A percentile compares a stretch with the other conserved stretches of the same genome.
Evolutionary conservation across 1,140 invertebrate genomes (phyloP).

Genomic region (Psix sp.): DNA sequence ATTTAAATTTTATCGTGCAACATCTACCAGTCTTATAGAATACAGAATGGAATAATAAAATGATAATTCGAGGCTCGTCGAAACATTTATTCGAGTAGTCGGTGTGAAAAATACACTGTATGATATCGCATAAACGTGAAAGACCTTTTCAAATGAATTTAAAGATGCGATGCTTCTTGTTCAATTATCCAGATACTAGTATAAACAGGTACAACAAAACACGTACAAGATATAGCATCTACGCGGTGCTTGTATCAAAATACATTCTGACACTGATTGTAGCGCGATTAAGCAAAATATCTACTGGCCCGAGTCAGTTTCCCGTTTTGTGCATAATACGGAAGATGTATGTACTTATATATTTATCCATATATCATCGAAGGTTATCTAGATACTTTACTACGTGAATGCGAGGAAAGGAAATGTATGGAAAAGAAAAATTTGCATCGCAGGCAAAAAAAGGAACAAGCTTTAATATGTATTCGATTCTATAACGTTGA

Average conservation of each 20-base stretch:
- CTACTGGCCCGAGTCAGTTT: conserved; percentile 51
- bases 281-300: conserved; percentile 54
- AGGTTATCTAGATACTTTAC: conserved; percentile 53
- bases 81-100: conserved; percentile 22
- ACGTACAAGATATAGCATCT: conserved; percentile 56
- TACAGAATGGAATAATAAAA: conserved; percentile 19
- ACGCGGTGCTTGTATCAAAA: conserved; percentile 51
- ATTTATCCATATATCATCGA: conserved; percentile 58
- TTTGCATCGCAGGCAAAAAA: conserved; percentile 39
- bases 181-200: conserved; percentile 55
- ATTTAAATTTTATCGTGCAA: no score
- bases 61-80: conserved; percentile 21
- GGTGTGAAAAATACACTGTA: conserved; percentile 10
- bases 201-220: conserved; percentile 57
- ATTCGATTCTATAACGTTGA: background rate
- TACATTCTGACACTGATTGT: conserved; percentile 61
- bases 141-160: conserved; percentile 44
- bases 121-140: conserved; percentile 29
- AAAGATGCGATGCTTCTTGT: conserved; percentile 52
- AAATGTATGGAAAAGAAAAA: conserved; percentile 37
- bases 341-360: conserved; percentile 55
- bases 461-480: conserved; percentile 28
- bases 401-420: conserved; percentile 40
- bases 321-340: conserved; percentile 57
- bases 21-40: no score